Percentiles rank a stretch among this genome's conserved stretches.
These are phyloP conservation scores for Apamea anceps DNA, from an alignment of 2,888 invertebrate species.

Conservation along the genomic window DNA sequence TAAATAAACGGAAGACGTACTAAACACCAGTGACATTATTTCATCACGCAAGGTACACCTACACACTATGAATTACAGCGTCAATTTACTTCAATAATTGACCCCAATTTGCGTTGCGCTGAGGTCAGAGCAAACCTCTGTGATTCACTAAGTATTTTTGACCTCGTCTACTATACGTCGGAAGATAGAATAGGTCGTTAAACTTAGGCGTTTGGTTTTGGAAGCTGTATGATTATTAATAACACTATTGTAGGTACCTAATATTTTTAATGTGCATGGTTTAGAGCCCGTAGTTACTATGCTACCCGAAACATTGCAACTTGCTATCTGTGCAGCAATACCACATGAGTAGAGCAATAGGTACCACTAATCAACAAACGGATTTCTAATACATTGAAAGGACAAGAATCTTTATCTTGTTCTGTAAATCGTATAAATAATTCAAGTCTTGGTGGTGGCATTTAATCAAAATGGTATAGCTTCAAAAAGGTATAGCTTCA, in stretches of 20 bases:
- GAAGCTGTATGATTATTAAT: background rate
- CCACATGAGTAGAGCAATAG: too few relatives aligned
- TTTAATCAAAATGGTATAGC: too few relatives aligned
- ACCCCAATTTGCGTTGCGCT: conserved; percentile 66
- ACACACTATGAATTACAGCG: conserved; percentile 65
- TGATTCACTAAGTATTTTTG: conserved; percentile 67
- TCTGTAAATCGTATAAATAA: background rate
- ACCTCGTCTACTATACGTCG: conserved; percentile 53
- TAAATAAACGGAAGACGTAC: conserved; percentile 50
- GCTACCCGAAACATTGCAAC: background rate
- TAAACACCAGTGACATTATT: conserved; percentile 59
- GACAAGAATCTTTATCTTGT: background rate
- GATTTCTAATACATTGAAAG: background rate
- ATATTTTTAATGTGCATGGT: background rate
- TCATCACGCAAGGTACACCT: conserved; percentile 64
- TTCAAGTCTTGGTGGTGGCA: background rate
- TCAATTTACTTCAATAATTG: conserved; percentile 70
- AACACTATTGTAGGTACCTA: background rate
- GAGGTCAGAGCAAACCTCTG: conserved; percentile 63
- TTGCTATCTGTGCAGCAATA: background rate
- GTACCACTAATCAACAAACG: background rate
- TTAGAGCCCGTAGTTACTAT: background rate
- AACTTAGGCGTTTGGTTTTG: conserved; percentile 15
- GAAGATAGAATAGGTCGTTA: conserved; percentile 50
- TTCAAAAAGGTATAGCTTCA: background rate